These are phyloP conservation scores for Chelonoidis abingdonii DNA, from an alignment of 2,113 vertebrate species.

Conservation along the genomic window DNA sequence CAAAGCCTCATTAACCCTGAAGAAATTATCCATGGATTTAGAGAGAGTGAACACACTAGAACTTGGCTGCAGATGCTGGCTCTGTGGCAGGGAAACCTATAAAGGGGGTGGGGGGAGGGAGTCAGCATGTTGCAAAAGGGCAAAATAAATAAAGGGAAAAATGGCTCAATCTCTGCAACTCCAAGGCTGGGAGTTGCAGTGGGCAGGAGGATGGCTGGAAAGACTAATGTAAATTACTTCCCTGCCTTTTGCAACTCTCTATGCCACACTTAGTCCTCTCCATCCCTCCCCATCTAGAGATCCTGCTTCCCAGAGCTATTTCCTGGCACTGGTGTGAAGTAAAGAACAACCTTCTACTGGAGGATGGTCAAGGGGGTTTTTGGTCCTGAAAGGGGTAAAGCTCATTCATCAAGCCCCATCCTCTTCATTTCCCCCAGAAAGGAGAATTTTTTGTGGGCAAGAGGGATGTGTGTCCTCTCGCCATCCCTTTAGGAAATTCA, in stretches of 20 bases:
- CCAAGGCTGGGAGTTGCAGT: neutral
- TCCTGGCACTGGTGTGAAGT: neutral
- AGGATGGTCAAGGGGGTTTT: neutral
- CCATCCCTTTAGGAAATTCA: neutral
- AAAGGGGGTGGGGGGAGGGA: neutral
- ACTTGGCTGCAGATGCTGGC: rapidly evolving
- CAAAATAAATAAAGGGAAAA: neutral
- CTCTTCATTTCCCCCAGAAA: rapidly evolving
- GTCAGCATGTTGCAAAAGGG: neutral
- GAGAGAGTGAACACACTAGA: rapidly evolving
- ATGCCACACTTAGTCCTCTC: neutral
- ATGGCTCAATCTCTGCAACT: neutral
- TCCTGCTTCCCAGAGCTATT: neutral
- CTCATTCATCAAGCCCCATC: neutral
- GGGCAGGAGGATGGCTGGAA: neutral
- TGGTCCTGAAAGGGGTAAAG: neutral
- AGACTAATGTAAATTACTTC: neutral
- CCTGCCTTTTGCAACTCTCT: neutral
- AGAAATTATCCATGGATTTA: neutral
- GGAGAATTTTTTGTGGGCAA: neutral
- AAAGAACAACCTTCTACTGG: neutral
- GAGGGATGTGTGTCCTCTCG: neutral
- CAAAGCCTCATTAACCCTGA: neutral
- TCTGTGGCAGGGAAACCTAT: neutral
- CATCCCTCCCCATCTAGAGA: neutral